Evolutionary conservation across 2,113 vertebrate genomes (phyloP).

Genomic region (Numida meleagris): DNA sequence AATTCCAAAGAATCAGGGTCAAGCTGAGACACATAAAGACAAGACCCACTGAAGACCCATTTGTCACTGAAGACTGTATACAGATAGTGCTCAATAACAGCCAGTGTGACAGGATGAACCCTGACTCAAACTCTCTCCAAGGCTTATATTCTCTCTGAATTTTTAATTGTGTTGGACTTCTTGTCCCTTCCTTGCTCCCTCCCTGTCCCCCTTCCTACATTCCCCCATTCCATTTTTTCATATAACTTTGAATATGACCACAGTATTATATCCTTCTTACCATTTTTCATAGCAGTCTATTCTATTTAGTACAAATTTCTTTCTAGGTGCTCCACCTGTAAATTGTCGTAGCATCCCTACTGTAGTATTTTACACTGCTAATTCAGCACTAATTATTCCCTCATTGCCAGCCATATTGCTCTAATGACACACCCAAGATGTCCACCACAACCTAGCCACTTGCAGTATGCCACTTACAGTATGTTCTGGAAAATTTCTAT

Average conservation of each 20-base stretch:
- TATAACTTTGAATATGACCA: background rate
- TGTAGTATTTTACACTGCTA: background rate
- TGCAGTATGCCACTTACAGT: background rate
- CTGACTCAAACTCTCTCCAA: background rate
- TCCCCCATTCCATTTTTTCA: background rate
- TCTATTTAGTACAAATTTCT: background rate
- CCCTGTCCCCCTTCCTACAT: background rate
- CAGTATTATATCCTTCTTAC: background rate
- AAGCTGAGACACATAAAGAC: background rate
- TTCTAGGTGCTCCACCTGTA: background rate
- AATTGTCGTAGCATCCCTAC: background rate
- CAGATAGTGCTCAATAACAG: background rate
- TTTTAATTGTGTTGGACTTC: background rate
- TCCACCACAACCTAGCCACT: background rate
- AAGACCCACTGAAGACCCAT: background rate
- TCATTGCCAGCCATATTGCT: background rate
- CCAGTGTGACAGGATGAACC: background rate
- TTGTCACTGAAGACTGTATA: background rate
- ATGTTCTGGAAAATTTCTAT: background rate
- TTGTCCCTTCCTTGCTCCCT: rapidly evolving
- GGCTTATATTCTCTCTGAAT: background rate
- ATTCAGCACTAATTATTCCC: background rate
- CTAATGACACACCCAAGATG: background rate
- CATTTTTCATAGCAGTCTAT: background rate
- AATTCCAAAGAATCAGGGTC: background rate